Base-by-base conservation (phyloP, 2,888 invertebrate genomes). In the Stomorhina lunata region DNA sequence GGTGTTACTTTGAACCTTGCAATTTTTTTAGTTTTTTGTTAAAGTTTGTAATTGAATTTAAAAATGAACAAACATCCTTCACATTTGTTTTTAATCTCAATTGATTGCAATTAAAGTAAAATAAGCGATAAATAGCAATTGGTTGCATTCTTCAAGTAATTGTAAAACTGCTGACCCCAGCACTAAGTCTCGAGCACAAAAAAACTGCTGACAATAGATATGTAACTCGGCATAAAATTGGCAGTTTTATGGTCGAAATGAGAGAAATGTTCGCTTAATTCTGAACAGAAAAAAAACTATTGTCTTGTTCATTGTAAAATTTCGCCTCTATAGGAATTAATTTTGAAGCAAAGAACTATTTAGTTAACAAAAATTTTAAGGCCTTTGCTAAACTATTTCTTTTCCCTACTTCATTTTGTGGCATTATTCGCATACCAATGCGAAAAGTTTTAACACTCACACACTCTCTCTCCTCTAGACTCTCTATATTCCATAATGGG, bases 151-250 rank as follows among this genome's bases (percentile, higher is more conserved):
- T n/a, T 15, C 20, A 50, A n/a, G n/a, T n/a, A n/a, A n/a, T n/a
- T n/a, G n/a, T 69, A 20, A 48, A 57, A 32, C 0, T 50, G 40
- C 73, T 73, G 40, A 59, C 22, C 59, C 12, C 20, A 69, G 50
- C 50, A 61, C 6, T n/a, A n/a, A 59, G 48, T 50, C 72, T 50
- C 40, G 40, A 63, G 53, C 32, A 40, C 25, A 37, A 37, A 40
- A 34, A 61, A 69, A 63, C 27, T 69, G 69, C 61, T 69, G 61
- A 69, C 69, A 61, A 77, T 50, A 29, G n/a, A n/a, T n/a, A n/a
- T n/a, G n/a, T 17, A 5, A n/a, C 10, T 29, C 32, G 43, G 27
- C 29, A 17, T 50, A 48, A 32, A 77, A 50, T 48, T 45, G 69
- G 20, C 69, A 71, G 15, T 72, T 65, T 50, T 50, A 63, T 45